Conservation (phyloP, 1,140 invertebrate genomes). For the Penaeus chinensis region DNA sequence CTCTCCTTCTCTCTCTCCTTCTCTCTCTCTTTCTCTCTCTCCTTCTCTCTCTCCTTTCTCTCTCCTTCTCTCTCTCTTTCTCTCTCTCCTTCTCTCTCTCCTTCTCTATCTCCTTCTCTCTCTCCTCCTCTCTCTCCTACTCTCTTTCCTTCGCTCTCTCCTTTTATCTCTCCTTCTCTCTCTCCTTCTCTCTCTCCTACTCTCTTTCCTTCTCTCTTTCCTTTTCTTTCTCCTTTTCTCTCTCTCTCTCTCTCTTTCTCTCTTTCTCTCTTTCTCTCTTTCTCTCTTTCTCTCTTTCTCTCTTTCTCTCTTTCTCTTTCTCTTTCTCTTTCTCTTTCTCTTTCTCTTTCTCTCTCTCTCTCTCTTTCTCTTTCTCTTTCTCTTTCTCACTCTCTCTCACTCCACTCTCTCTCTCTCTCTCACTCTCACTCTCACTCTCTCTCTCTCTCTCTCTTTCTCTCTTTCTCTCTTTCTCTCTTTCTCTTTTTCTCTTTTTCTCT, state of each 20-base stretch:
- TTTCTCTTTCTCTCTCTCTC: conserved; percentile 5
- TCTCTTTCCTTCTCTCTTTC: background rate
- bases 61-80: too few relatives aligned
- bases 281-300: conserved; percentile 5
- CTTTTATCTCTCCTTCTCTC: background rate
- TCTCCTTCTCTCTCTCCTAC: background rate
- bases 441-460: background rate
- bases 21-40: too few relatives aligned
- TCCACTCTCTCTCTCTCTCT: background rate
- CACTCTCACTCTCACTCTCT: background rate
- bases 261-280: background rate
- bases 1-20: too few relatives aligned
- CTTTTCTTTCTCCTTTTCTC: background rate
- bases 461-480: background rate
- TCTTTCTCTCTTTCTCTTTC: background rate
- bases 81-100: background rate
- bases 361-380: background rate
- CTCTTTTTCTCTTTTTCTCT: background rate
- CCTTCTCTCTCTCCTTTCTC: too few relatives aligned
- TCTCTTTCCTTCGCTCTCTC: background rate
- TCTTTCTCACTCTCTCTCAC: background rate
- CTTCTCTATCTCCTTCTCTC: background rate
- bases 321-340: background rate
- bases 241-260: background rate
- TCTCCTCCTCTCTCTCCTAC: background rate